A percentile compares a stretch with the other conserved stretches of the same genome.
Conservation (phyloP, 2,888 invertebrate genomes). For the Notodonta dromedarius region DNA sequence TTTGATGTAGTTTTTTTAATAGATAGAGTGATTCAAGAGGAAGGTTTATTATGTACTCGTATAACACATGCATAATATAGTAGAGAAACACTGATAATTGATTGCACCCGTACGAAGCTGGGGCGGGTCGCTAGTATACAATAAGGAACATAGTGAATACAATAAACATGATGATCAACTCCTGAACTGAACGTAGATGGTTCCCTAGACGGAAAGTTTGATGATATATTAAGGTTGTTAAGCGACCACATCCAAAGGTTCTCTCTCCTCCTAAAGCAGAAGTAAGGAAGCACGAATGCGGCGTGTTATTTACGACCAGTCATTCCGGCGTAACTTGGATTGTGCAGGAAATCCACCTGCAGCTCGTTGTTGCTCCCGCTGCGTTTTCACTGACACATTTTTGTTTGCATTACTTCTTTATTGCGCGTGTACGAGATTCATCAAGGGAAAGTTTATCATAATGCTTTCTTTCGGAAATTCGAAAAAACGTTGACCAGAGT, state of each 20-base stretch:
- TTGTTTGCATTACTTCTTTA: conserved; percentile 30
- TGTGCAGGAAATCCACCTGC: conserved; percentile 66
- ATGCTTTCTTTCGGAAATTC: background rate
- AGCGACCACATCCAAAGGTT: background rate
- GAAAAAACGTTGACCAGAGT: conserved; percentile 16
- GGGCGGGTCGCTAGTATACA: too few species aligned
- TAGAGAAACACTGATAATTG: too few species aligned
- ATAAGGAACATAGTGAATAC: conserved; percentile 15
- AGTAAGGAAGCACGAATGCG: conserved; percentile 71
- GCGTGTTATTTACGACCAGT: conserved; percentile 76
- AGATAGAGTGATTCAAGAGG: too few species aligned
- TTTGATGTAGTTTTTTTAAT: too few species aligned
- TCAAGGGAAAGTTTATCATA: background rate
- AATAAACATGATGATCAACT: conserved; percentile 12
- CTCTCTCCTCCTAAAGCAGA: conserved; percentile 35
- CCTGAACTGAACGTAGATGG: background rate
- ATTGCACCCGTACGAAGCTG: too few species aligned
- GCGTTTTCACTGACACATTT: conserved; percentile 37
- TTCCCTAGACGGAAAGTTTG: conserved; percentile 35
- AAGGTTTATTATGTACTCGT: too few species aligned
- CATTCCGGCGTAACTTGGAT: conserved; percentile 68
- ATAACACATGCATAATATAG: too few species aligned
- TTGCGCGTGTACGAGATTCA: conserved; percentile 11
- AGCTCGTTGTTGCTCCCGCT: conserved; percentile 46
- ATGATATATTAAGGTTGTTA: conserved; percentile 45